phyloP scores from a whole-genome alignment of 2,888 invertebrate species.

The Mechanitis messenoides region DNA sequence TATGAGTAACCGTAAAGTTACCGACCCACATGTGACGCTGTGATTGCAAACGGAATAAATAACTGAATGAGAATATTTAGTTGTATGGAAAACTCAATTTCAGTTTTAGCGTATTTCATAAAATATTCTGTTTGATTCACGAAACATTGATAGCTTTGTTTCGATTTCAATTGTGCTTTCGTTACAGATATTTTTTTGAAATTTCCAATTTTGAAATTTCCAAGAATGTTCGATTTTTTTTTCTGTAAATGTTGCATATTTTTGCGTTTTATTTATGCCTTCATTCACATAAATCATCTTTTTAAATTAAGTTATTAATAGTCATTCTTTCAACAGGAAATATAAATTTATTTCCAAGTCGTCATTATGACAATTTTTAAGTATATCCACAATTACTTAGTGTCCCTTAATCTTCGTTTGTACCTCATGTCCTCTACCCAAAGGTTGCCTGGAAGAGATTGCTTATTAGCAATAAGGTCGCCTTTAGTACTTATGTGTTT shows the following conservation, averaged over 20 bases:
- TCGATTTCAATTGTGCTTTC: neutral
- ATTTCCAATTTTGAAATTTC: neutral
- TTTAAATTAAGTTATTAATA: no score
- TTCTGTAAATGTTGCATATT: no score
- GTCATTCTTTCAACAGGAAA: neutral
- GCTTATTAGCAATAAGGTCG: no score
- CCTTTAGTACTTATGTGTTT: no score
- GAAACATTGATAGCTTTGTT: constrained; percentile 16
- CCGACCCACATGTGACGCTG: constrained; percentile 32
- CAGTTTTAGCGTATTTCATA: constrained; percentile 19
- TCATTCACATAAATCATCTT: no score
- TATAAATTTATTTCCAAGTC: no score
- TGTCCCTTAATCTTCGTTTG: no score
- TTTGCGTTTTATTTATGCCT: no score
- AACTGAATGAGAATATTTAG: constrained; percentile 29
- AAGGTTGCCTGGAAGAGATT: no score
- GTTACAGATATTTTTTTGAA: neutral
- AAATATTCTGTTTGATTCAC: constrained; percentile 20
- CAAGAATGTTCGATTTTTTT: neutral
- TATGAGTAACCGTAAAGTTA: constrained; percentile 32
- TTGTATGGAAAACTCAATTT: constrained; percentile 23
- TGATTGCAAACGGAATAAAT: constrained; percentile 37
- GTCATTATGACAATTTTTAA: no score
- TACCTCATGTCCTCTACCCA: no score
- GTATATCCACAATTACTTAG: no score